Conservation (phyloP, 35 echinoderm and acorn worm species). For the Apostichopus parvimensis region DNA sequence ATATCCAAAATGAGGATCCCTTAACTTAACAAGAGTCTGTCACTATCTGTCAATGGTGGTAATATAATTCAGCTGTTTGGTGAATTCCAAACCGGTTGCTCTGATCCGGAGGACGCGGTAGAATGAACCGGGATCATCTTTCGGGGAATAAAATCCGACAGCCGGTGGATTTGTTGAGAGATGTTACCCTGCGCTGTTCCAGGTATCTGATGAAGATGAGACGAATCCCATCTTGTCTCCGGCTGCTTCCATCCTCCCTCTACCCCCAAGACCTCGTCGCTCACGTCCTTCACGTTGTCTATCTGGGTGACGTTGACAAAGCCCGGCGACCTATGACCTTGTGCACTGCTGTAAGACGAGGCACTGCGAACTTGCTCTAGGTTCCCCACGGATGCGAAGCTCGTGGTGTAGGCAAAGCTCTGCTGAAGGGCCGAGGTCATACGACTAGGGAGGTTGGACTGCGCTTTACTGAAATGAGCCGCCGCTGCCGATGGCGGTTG, state of each 20-base stretch:
- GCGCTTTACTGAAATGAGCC: constrained; percentile 4
- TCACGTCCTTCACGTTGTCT: constrained; percentile 23
- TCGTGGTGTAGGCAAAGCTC: constrained; percentile 39
- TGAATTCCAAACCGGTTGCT: constrained; percentile 32
- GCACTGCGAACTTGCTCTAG: constrained; percentile 8
- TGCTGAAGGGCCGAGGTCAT: constrained; percentile 26
- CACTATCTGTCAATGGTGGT: background rate
- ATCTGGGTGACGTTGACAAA: constrained; percentile 30
- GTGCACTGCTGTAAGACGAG: constrained; percentile 16
- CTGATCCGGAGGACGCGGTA: constrained; percentile 5
- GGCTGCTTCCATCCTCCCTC: constrained; percentile 25
- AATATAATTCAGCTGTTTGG: constrained; percentile 3
- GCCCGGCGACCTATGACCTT: constrained; percentile 30
- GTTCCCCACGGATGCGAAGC: constrained; percentile 6
- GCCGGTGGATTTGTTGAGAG: constrained; percentile 36
- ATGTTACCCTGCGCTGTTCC: background rate
- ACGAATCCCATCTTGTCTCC: constrained; percentile 16
- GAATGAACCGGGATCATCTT: constrained; percentile 22
- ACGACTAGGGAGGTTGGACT: constrained; percentile 40
- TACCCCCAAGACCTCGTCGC: background rate
- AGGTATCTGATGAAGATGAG: constrained; percentile 18
- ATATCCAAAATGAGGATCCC: no score
- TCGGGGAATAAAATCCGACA: constrained; percentile 21
- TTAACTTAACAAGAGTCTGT: background rate
- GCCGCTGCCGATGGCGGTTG: background rate